A percentile compares a stretch with the other conserved stretches of the same genome.
Conservation (phyloP, 2,888 invertebrate genomes). For the Allygus modestus region DNA sequence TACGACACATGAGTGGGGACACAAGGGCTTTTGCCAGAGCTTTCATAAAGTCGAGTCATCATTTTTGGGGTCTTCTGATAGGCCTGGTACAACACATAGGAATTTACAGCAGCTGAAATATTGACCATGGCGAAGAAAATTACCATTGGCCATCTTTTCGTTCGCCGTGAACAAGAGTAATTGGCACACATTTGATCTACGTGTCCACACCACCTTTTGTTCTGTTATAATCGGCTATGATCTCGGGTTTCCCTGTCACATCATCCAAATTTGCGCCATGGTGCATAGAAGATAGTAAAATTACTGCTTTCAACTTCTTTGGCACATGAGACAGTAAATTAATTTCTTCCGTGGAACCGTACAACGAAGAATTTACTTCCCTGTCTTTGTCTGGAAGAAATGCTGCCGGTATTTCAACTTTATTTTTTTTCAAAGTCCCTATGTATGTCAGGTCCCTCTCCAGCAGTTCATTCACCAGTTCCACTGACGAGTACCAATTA, state of each 20-base stretch:
- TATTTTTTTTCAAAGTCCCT: constrained; percentile 61
- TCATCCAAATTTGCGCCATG: constrained; percentile 32
- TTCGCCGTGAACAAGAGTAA: constrained; percentile 57
- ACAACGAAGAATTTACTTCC: constrained; percentile 15
- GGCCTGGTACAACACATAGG: constrained; percentile 28
- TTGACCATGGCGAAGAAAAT: constrained; percentile 62
- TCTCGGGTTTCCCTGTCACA: constrained; percentile 61
- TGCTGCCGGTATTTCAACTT: constrained; percentile 58
- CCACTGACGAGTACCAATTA: constrained; percentile 71
- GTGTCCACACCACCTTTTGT: constrained; percentile 64
- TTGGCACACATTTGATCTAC: constrained; percentile 63
- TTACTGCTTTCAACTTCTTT: constrained; percentile 61
- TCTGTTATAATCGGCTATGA: constrained; percentile 61
- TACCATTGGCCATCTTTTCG: constrained; percentile 63
- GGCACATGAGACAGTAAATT: constrained; percentile 62
- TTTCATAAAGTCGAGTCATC: constrained; percentile 51
- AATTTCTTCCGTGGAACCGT: constrained; percentile 47
- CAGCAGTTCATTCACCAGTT: constrained; percentile 36
- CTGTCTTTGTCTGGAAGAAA: constrained; percentile 39
- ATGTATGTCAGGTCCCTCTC: constrained; percentile 29
- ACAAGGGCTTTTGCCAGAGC: constrained; percentile 14
- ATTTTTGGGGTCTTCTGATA: not conserved
- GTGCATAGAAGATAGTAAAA: constrained; percentile 65
- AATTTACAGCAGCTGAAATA: constrained; percentile 60
- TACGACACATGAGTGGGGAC: constrained; percentile 17